Conservation (phyloP, 2,797 vertebrate species). For the Enteromius treurensis region DNA sequence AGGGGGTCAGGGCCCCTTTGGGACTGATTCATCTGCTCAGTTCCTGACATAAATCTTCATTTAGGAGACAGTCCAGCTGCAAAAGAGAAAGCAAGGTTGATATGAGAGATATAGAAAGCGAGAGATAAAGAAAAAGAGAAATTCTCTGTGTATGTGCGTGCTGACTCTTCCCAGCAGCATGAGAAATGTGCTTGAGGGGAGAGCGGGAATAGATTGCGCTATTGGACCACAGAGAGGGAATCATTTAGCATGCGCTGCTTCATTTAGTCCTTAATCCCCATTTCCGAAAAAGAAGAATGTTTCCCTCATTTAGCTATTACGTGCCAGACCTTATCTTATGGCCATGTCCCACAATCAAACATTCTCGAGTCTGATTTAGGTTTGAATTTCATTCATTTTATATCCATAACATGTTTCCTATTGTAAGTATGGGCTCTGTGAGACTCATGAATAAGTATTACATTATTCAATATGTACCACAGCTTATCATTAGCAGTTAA, state of each 20-base stretch:
- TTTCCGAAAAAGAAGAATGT: conserved; percentile 48
- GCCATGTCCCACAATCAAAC: conserved; percentile 12
- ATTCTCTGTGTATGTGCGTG: conserved; percentile 7
- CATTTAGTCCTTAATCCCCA: conserved; percentile 54
- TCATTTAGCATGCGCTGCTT: conserved; percentile 55
- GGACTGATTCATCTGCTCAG: conserved; percentile 50
- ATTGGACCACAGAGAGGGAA: conserved; percentile 49
- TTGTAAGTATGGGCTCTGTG: neutral
- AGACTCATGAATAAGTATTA: neutral
- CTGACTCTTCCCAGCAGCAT: conserved; percentile 39
- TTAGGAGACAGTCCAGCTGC: conserved; percentile 24
- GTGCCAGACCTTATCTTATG: neutral
- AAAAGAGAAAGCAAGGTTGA: conserved; percentile 23
- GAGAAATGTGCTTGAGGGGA: conserved; percentile 49
- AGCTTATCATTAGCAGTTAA: neutral
- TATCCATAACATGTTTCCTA: neutral
- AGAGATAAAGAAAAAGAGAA: neutral
- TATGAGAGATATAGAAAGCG: conserved; percentile 18
- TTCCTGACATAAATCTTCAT: conserved; percentile 57
- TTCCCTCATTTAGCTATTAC: conserved; percentile 29
- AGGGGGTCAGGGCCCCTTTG: conserved; percentile 44
- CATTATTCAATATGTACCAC: neutral
- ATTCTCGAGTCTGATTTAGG: neutral
- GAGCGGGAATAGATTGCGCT: conserved; percentile 45
- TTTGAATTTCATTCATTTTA: neutral